Evolutionary conservation across 2,797 vertebrate genomes (phyloP).

Genomic region (Epinephelus malabaricus): DNA sequence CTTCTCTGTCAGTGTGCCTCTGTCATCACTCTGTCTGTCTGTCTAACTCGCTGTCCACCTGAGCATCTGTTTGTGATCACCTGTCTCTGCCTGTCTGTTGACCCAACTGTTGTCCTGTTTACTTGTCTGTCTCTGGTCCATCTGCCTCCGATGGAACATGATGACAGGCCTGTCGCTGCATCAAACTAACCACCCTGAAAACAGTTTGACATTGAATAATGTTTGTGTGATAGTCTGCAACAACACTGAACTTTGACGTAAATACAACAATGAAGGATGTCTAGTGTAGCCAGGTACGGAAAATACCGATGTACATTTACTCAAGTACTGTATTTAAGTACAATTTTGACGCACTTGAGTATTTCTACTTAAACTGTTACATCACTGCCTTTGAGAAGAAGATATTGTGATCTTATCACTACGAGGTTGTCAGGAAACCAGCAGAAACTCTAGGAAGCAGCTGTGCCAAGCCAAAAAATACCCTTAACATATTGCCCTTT

Average conservation of each 20-base stretch:
- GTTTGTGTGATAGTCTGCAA: slow-evolving; percentile 1
- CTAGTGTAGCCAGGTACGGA: neutral
- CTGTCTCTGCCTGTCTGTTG: slow-evolving; percentile 43
- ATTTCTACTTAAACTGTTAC: neutral
- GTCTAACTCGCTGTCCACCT: slow-evolving; percentile 49
- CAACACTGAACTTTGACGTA: slow-evolving; percentile 4
- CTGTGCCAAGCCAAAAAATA: neutral
- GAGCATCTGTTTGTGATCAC: slow-evolving; percentile 67
- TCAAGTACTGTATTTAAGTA: neutral
- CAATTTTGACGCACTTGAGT: too few species aligned
- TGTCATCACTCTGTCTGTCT: slow-evolving; percentile 52
- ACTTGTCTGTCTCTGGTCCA: slow-evolving; percentile 49
- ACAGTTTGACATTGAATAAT: slow-evolving; percentile 32
- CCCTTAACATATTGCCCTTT: too few species aligned
- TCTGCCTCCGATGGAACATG: slow-evolving; percentile 48
- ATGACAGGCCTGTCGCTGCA: slow-evolving; percentile 25
- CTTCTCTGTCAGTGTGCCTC: slow-evolving; percentile 39
- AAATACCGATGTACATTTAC: neutral
- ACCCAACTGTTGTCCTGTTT: slow-evolving; percentile 42
- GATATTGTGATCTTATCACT: too few species aligned
- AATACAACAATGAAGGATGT: neutral
- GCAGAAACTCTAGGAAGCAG: neutral
- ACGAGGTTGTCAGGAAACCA: too few species aligned
- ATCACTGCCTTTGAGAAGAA: too few species aligned
- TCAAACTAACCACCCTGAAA: slow-evolving; percentile 34